Conservation (phyloP, 2,797 vertebrate species). For the Chiropotes sagulatus region DNA sequence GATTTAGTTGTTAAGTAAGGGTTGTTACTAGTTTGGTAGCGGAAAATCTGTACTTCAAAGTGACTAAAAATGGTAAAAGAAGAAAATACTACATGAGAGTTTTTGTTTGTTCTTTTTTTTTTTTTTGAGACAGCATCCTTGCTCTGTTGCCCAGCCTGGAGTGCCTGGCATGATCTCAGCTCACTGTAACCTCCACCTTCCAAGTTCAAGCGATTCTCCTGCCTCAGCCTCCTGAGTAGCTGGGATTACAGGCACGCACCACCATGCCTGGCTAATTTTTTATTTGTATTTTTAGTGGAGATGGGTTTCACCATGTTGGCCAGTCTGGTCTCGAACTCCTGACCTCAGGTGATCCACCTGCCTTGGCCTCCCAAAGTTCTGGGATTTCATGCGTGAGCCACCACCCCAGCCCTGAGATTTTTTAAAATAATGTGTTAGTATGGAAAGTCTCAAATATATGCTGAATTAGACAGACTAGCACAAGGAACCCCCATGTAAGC, state of each 20-base stretch:
- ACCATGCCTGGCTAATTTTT: neutral
- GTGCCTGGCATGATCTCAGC: neutral
- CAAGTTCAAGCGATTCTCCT: neutral
- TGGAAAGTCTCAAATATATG: neutral
- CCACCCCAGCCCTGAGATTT: neutral
- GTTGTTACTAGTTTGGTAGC: neutral
- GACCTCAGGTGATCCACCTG: neutral
- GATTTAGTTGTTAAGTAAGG: neutral
- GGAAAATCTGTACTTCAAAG: neutral
- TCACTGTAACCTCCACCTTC: neutral
- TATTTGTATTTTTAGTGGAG: neutral
- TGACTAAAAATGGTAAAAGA: neutral
- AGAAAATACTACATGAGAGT: neutral
- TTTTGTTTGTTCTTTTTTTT: neutral
- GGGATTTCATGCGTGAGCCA: neutral
- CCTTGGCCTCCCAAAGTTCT: neutral
- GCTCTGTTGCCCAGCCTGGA: neutral
- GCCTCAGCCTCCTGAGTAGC: neutral
- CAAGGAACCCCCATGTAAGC: rapidly evolving
- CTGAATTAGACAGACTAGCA: neutral
- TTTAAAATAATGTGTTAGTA: neutral
- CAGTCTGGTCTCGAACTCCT: neutral
- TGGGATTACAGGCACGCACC: neutral
- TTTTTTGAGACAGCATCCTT: neutral
- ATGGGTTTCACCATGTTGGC: neutral